phyloP scores from a whole-genome alignment of 2,797 vertebrate species.

The Brotula barbata region DNA sequence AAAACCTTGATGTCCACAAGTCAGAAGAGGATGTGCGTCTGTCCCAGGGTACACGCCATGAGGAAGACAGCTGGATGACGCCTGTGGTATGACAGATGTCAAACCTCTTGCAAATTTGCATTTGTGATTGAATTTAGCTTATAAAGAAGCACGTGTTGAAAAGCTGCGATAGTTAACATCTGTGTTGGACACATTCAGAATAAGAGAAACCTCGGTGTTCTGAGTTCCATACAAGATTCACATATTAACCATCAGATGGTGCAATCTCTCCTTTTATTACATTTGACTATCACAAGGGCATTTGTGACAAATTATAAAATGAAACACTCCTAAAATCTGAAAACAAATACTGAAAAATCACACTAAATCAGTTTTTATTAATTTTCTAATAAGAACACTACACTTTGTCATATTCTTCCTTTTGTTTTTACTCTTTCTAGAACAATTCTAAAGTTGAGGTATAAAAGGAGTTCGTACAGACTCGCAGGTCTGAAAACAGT shows the following conservation, averaged over 20 bases:
- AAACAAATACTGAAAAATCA: conserved; percentile 80
- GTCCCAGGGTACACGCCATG: conserved; percentile 18
- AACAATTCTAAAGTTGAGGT: conserved; percentile 90
- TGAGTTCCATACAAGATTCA: conserved; percentile 42
- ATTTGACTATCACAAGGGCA: conserved; percentile 81
- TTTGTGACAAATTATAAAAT: conserved; percentile 80
- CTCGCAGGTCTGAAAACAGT: conserved; percentile 84
- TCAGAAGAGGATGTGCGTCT: conserved; percentile 19
- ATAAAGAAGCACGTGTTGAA: conserved; percentile 20
- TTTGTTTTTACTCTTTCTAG: conserved; percentile 84
- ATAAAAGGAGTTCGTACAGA: conserved; percentile 88
- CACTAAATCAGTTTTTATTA: conserved; percentile 87
- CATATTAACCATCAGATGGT: conserved; percentile 67
- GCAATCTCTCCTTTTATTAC: conserved; percentile 81
- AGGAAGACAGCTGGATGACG: conserved; percentile 37
- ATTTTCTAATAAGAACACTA: conserved; percentile 89
- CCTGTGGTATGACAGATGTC: conserved; percentile 9
- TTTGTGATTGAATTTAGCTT: conserved; percentile 27
- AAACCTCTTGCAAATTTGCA: conserved; percentile 28
- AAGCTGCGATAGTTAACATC: not conserved
- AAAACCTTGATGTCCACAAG: conserved; percentile 29
- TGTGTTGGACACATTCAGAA: not conserved
- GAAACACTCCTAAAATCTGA: conserved; percentile 76
- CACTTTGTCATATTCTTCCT: conserved; percentile 84
- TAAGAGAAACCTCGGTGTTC: not conserved